A percentile compares a stretch with the other conserved stretches of the same genome.
Conservation (phyloP, 2,888 invertebrate species). For the Aleiodes alternator region DNA sequence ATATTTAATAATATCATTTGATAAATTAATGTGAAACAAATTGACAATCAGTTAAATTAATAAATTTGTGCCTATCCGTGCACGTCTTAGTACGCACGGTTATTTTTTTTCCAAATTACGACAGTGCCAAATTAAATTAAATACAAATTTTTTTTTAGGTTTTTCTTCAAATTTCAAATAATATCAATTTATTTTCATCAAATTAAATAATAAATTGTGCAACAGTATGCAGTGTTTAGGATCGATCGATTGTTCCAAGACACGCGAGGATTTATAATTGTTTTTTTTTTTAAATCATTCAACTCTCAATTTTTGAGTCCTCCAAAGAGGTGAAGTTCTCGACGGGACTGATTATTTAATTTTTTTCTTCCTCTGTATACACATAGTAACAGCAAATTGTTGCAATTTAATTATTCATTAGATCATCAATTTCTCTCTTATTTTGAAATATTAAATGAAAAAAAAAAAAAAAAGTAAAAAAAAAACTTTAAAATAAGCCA, state of each 20-base stretch:
- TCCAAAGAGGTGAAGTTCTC: slow-evolving; percentile 47
- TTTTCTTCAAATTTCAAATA: not conserved
- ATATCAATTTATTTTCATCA: not conserved
- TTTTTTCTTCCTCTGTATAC: slow-evolving; percentile 1
- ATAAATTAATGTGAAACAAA: not conserved
- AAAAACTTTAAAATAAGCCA: slow-evolving; percentile 14
- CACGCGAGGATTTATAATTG: slow-evolving; percentile 40
- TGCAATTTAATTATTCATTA: not conserved
- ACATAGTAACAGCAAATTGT: slow-evolving; percentile 15
- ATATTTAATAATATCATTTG: too few species aligned
- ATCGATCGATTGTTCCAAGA: slow-evolving; percentile 58
- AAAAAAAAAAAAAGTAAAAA: not conserved
- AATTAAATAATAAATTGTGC: slow-evolving; percentile 34
- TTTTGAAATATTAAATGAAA: not conserved
- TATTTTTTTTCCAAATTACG: slow-evolving; percentile 29
- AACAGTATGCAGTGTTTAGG: slow-evolving; percentile 60
- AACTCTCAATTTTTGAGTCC: slow-evolving; percentile 14
- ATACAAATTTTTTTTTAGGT: not conserved
- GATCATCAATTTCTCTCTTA: too few species aligned
- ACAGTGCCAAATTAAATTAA: slow-evolving; percentile 27
- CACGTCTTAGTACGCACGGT: slow-evolving; percentile 43
- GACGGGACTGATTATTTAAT: slow-evolving; percentile 53
- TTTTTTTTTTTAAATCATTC: not conserved
- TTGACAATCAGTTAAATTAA: slow-evolving; percentile 19
- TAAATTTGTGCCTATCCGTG: slow-evolving; percentile 40